Percentiles rank a stretch among this genome's conserved stretches.
Conservation (phyloP, 2,113 vertebrate species). For the Scomber colias region DNA sequence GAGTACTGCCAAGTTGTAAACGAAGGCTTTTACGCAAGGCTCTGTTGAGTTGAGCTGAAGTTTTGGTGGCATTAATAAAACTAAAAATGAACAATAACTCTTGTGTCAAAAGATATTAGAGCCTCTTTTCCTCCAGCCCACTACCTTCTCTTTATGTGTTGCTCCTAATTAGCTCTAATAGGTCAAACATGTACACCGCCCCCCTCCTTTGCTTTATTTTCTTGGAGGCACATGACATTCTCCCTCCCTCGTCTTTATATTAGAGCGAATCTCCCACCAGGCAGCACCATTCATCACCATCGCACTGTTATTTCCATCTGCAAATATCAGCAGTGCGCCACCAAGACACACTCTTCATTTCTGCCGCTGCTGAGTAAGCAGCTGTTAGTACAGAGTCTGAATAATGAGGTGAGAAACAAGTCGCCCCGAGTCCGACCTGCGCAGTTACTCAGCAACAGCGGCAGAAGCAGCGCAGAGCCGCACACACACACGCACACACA, state of each 20-base stretch:
- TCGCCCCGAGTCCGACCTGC: constrained; percentile 22
- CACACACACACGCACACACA: not conserved
- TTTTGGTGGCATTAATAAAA: too few species aligned
- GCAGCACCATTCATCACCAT: constrained; percentile 49
- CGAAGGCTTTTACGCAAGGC: too few species aligned
- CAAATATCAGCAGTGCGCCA: constrained; percentile 61
- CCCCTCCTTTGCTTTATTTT: constrained; percentile 8
- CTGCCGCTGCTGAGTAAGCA: constrained; percentile 67
- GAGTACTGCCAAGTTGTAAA: not conserved
- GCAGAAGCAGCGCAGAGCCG: not conserved
- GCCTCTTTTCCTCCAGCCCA: not conserved
- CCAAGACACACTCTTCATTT: constrained; percentile 38
- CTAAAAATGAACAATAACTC: too few species aligned
- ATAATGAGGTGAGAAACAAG: constrained; percentile 58
- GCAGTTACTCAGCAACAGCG: constrained; percentile 36
- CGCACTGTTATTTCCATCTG: constrained; percentile 41
- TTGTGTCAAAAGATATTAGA: not conserved
- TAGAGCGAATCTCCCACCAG: constrained; percentile 19
- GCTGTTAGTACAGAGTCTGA: constrained; percentile 56
- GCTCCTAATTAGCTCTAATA: constrained; percentile 32
- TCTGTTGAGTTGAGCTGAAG: too few species aligned
- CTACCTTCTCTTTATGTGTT: constrained; percentile 1
- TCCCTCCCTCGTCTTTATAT: constrained; percentile 13
- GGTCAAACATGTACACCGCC: constrained; percentile 24
- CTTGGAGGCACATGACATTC: constrained; percentile 7